Evolutionary conservation across 2,797 vertebrate genomes (phyloP).

Genomic region (Synanceia verrucosa): DNA sequence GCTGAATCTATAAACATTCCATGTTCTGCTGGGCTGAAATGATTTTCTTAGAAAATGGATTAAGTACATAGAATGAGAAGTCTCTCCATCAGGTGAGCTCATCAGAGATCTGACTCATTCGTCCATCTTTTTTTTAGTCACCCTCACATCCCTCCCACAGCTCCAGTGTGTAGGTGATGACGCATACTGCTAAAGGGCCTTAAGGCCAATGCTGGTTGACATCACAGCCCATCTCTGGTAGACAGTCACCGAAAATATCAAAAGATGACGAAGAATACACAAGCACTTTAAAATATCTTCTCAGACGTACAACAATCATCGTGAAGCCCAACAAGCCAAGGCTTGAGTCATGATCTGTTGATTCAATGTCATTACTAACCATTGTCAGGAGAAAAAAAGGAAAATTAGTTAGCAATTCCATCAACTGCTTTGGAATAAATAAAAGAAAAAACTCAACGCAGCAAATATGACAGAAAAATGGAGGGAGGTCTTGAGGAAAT

Average conservation of each 20-base stretch:
- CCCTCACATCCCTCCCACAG: slow-evolving; percentile 6
- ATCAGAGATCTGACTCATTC: slow-evolving; percentile 16
- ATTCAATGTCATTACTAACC: slow-evolving; percentile 3
- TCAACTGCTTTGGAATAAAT: neutral
- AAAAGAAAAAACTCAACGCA: too few species aligned
- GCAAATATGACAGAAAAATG: too few species aligned
- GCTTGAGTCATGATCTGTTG: slow-evolving; percentile 5
- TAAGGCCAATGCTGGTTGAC: slow-evolving; percentile 1
- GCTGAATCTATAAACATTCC: slow-evolving; percentile 21
- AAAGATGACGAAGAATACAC: neutral
- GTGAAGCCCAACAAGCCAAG: neutral
- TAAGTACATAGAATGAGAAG: slow-evolving; percentile 6
- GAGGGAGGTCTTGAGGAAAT: too few species aligned
- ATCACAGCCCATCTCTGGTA: slow-evolving; percentile 14
- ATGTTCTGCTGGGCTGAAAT: neutral
- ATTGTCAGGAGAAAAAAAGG: neutral
- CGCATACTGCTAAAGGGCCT: slow-evolving; percentile 13
- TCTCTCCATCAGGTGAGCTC: slow-evolving; percentile 13
- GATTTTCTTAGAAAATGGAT: slow-evolving; percentile 12
- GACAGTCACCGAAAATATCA: slow-evolving; percentile 13
- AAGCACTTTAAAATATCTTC: neutral
- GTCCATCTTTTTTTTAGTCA: neutral
- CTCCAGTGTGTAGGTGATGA: slow-evolving; percentile 36
- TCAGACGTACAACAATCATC: neutral
- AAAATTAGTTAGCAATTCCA: neutral